phyloP scores from a whole-genome alignment of 1,140 invertebrate species.

The Drosophila subobscura region DNA sequence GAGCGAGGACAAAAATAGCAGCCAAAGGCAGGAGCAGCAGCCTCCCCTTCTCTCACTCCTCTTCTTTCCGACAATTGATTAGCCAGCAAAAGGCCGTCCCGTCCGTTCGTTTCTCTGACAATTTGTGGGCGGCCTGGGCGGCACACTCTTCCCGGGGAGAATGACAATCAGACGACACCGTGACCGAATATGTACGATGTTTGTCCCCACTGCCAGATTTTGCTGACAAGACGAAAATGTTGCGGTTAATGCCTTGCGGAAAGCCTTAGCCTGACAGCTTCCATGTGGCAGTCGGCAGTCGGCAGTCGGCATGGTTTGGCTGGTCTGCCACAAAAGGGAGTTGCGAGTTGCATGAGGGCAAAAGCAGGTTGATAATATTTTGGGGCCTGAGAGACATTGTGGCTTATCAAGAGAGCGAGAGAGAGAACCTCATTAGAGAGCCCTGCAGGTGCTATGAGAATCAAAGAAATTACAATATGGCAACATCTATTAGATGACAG shows the following conservation, averaged over 20 bases:
- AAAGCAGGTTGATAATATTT: too few relatives aligned
- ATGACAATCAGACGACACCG: background rate
- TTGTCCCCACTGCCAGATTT: conserved; percentile 6
- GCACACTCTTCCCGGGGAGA: background rate
- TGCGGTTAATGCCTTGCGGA: conserved; percentile 24
- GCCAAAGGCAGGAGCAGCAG: background rate
- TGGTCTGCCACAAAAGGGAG: too few relatives aligned
- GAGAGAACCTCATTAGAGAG: too few relatives aligned
- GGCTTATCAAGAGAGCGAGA: too few relatives aligned
- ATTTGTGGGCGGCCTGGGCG: conserved; percentile 1
- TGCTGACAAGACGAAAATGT: conserved; percentile 35
- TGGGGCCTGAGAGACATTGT: too few relatives aligned
- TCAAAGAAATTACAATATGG: too few relatives aligned
- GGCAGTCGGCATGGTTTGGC: too few relatives aligned
- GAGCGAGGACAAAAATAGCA: background rate
- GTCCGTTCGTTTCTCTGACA: background rate
- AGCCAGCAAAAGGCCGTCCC: conserved; percentile 6
- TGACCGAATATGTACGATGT: conserved; percentile 16
- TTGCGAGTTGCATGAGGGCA: too few relatives aligned
- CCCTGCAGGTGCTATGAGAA: too few relatives aligned
- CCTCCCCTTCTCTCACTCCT: too few relatives aligned
- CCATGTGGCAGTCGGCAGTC: too few relatives aligned
- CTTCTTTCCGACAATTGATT: background rate
- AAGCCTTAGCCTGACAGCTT: background rate
- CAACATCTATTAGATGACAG: too few relatives aligned